A percentile compares a stretch with the other conserved stretches of the same genome.
phyloP scores from a whole-genome alignment of 2,113 vertebrate genomes.

The Bostrychus sinensis region DNA sequence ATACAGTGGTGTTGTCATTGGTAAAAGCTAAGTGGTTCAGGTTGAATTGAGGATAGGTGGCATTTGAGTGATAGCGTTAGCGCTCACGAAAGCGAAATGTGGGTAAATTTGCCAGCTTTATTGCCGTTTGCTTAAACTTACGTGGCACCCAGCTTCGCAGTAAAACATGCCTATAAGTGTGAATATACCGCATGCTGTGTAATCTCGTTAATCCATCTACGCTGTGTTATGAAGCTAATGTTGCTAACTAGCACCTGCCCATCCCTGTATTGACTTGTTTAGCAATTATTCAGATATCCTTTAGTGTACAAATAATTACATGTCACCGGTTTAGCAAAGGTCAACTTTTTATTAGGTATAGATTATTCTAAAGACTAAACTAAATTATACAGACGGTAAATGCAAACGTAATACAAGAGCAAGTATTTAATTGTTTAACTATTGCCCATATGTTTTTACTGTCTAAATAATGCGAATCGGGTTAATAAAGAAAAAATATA shows the following conservation, averaged over 20 bases:
- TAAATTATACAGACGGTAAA: no score
- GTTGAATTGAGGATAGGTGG: constrained; percentile 4
- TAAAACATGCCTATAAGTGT: no score
- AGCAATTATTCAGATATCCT: not conserved
- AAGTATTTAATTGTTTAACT: no score
- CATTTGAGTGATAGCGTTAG: constrained; percentile 45
- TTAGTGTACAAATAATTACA: not conserved
- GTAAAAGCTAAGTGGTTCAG: not conserved
- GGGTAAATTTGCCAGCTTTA: not conserved
- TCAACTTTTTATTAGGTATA: not conserved
- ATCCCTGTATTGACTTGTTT: constrained; percentile 9
- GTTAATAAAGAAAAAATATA: no score
- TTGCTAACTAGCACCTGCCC: constrained; percentile 14
- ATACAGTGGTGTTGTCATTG: not conserved
- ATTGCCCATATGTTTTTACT: no score
- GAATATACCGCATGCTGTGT: not conserved
- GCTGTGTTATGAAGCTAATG: not conserved
- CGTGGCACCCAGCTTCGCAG: not conserved
- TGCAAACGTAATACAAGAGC: no score
- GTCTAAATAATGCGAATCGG: no score
- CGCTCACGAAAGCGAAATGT: not conserved
- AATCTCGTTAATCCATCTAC: not conserved
- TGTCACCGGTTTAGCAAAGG: constrained; percentile 5
- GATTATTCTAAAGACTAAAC: no score
- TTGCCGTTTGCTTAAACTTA: no score